Conservation (phyloP, 2,113 vertebrate species). For the Siniperca chuatsi region DNA sequence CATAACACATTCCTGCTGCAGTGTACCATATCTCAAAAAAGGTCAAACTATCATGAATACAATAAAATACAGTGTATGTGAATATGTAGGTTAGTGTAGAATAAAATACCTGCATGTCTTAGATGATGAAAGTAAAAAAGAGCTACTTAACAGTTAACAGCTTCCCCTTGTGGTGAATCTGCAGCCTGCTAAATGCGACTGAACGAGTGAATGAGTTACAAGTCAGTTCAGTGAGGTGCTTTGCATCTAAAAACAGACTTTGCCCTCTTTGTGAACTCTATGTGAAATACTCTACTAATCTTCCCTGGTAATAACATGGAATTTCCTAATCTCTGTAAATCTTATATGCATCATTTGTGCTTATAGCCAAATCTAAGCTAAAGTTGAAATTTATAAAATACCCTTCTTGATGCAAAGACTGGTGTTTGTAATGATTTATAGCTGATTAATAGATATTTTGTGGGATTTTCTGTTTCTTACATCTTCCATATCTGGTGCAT, state of each 20-base stretch:
- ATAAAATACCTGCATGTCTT: background rate
- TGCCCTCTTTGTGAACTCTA: background rate
- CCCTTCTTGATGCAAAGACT: background rate
- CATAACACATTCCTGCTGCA: background rate
- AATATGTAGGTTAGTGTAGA: background rate
- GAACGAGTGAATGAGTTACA: background rate
- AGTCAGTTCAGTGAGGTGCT: background rate
- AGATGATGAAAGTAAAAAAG: background rate
- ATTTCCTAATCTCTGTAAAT: background rate
- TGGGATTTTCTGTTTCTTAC: constrained; percentile 56
- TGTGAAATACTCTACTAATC: background rate
- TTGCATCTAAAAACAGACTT: background rate
- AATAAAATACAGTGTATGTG: background rate
- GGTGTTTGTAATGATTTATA: background rate
- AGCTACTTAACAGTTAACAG: background rate
- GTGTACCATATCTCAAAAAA: background rate
- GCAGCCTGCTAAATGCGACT: background rate
- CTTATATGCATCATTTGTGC: background rate
- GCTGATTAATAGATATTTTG: background rate
- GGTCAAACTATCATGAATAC: background rate
- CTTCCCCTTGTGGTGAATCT: background rate
- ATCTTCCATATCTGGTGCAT: constrained; percentile 70
- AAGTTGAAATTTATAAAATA: background rate
- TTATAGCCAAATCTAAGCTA: background rate
- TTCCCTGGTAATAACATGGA: background rate